Evolutionary conservation across 2,113 vertebrate species (phyloP).

Genomic region (Pseudolaguvia tuberculata): DNA sequence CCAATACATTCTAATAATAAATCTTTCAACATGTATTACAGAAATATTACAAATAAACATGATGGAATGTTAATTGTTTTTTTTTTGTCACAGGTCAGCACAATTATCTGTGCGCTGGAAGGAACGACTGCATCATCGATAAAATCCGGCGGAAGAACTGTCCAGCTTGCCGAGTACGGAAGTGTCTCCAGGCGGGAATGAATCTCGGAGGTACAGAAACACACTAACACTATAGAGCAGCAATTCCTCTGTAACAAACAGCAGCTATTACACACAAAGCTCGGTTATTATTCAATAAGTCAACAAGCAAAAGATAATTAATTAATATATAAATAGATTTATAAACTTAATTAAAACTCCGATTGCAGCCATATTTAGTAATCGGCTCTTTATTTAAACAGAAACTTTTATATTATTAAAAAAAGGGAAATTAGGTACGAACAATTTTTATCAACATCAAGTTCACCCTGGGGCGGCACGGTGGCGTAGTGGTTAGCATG

Average conservation of each 20-base stretch:
- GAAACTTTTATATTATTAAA: background rate
- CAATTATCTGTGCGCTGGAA: slow-evolving; percentile 98
- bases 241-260: background rate
- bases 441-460: background rate
- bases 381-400: background rate
- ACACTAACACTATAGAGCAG: background rate
- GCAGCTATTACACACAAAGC: background rate
- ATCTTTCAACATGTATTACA: background rate
- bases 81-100: slow-evolving; percentile 83
- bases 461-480: background rate
- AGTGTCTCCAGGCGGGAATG: slow-evolving; percentile 99
- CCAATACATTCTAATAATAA: background rate
- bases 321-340: too few species aligned
- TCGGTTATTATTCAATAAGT: too few species aligned
- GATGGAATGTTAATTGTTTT: background rate
- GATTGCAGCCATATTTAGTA: background rate
- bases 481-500: too few species aligned
- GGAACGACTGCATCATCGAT: slow-evolving; percentile 99
- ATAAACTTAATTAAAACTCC: background rate
- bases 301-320: background rate
- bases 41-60: background rate
- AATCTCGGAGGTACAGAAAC: slow-evolving; percentile 85
- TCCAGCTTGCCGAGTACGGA: slow-evolving; percentile 96
- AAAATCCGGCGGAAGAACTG: slow-evolving; percentile 99
- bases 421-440: background rate